A percentile compares a stretch with the other conserved stretches of the same genome.
phyloP scores from a whole-genome alignment of 2,113 vertebrate species.

The Hydropotes inermis region DNA sequence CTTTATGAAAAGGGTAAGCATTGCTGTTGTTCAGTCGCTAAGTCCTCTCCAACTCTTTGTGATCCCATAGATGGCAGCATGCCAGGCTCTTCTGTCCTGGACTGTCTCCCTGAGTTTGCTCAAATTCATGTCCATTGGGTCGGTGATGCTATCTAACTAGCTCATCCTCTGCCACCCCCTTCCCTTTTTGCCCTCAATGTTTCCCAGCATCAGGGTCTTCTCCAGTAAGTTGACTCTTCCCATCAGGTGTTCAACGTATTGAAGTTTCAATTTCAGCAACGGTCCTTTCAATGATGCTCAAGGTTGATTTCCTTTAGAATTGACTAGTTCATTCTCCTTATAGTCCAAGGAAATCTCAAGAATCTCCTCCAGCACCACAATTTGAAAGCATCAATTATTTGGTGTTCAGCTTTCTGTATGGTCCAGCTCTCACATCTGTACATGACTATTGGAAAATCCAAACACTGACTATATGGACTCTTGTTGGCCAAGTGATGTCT shows the following conservation, averaged over 20 bases:
- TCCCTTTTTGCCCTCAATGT: not conserved
- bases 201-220: not conserved
- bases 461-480: not conserved
- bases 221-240: not conserved
- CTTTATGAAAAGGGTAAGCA: constrained; percentile 42
- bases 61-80: not conserved
- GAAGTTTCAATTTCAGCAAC: not conserved
- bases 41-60: not conserved
- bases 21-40: not conserved
- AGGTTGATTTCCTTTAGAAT: not conserved
- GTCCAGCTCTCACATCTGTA: not conserved
- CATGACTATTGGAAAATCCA: not conserved
- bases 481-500: not conserved
- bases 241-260: not conserved
- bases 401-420: not conserved
- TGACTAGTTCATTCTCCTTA: not conserved
- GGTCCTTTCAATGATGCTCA: not conserved
- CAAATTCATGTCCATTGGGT: not conserved
- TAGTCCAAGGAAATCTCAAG: not conserved
- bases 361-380: not conserved
- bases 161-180: not conserved
- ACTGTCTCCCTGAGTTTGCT: not conserved
- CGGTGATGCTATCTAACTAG: not conserved
- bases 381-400: not conserved
- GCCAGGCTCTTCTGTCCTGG: not conserved